Conservation (phyloP, 64 coral and sea anemone species). For the Actinia equina region DNA sequence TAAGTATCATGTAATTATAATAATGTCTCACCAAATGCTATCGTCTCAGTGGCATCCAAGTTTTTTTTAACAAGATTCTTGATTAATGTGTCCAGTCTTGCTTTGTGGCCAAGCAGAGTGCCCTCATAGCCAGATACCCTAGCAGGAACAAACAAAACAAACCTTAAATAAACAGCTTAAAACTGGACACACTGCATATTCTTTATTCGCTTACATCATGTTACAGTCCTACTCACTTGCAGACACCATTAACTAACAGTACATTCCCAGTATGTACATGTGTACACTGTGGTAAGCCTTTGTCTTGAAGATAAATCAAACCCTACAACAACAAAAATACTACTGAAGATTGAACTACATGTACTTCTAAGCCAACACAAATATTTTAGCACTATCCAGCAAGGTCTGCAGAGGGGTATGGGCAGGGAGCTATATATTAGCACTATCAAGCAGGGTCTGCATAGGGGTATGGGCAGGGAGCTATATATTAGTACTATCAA, state of each 20-base stretch:
- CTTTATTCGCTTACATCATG: neutral
- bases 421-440: no score
- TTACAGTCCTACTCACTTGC: slow-evolving; percentile 19
- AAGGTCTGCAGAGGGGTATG: no score
- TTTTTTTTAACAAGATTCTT: slow-evolving; percentile 39
- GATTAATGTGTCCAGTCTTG: slow-evolving; percentile 48
- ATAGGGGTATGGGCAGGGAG: no score
- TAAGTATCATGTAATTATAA: neutral
- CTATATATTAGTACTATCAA: no score
- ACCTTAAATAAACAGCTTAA: neutral
- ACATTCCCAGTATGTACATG: slow-evolving; percentile 60
- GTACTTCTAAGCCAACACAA: neutral
- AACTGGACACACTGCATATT: neutral
- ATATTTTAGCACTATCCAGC: no score
- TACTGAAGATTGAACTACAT: neutral
- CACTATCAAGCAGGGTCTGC: no score
- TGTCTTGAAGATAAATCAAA: slow-evolving; percentile 44
- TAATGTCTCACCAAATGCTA: slow-evolving; percentile 49
- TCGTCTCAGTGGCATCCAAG: slow-evolving; percentile 21
- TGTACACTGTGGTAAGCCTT: slow-evolving; percentile 46
- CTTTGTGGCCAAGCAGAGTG: slow-evolving; percentile 46
- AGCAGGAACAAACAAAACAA: neutral
- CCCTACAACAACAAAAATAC: slow-evolving; percentile 17
- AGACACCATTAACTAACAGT: slow-evolving; percentile 39
- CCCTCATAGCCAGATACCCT: slow-evolving; percentile 62